Evolutionary conservation across 2,113 vertebrate species (phyloP), one percentile per base, ranked within the genome.

Genomic region (Camarhynchus parvulus): DNA sequence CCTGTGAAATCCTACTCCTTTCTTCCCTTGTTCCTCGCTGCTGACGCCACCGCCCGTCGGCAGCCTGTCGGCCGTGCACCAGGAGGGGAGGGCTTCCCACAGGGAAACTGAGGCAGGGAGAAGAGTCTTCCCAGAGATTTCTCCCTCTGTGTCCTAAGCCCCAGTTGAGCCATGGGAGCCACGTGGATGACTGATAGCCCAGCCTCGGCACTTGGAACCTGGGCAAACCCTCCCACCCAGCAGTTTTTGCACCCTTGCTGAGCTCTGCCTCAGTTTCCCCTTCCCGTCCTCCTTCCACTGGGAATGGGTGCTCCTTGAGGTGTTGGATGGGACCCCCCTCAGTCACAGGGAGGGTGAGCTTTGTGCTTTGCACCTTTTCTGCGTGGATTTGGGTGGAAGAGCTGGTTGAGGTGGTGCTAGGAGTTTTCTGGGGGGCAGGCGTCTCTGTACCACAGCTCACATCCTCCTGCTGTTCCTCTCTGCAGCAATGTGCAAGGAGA

Each of bases 401-500:
- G 30, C 68, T 62, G 39, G 50, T 67, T 52, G 52, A 81, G 39
- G 61, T 13, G 14, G 28, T 5, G 15, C 39, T 86, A 33, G 72
- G 85, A 83, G 67, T 50, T 89, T 44, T 25, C 7, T 10, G 9
- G 8, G 3, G 4, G 5, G 5, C 35, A 35, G 35, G 6, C 6
- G 2, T 46, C 31, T 94, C 27, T 37, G 39, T 15, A n/a, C 25
- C 0, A 1, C 52, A 33, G 12, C 77, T 92, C 56, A 92, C 0
- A 7, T 86, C 27, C 24, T 68, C 15, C 20, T 12, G 14, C n/a
- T 5, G 1, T 79, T 66, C 50, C 44, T 87, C 55, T 81, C 77
- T 72, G 6, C 61, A 99, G 99, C 96, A 99, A 99, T 0, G 99
- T 99, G 84, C 99, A 99, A 87, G 99, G 99, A 66, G 99, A 99